Evolutionary conservation across 2,888 invertebrate genomes (phyloP), one percentile per base, ranked within the genome.

Genomic region (Drosophila aldrichi): DNA sequence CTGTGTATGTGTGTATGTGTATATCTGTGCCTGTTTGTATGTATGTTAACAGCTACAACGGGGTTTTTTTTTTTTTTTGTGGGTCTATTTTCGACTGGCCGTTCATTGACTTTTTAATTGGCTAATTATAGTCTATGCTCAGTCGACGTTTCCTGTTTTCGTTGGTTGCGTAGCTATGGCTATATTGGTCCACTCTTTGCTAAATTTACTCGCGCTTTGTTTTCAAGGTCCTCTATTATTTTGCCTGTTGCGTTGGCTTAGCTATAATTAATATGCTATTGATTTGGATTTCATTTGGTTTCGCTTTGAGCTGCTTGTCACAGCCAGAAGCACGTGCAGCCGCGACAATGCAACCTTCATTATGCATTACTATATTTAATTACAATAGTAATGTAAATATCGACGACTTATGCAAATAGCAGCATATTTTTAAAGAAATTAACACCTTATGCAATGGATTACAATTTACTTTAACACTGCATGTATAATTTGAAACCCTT

Each of bases 61-160:
- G 40, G 59, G 60, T 57, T 73, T 34, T 63, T 34, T 63, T 32
- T 16, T 6, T 57, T 69, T 54, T 72, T 32, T 59, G 25, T 14
- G 9, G 18, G 18, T 34, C 32, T 38, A n/a, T 51, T 25, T 70
- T 44, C 2, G 25, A 22, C 14, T 16, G 29, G 6, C 38, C 78
- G 74, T 80, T 63, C 69, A 64, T 83, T 81, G 84, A 71, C 88
- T 87, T 71, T 63, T 43, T 69, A 83, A 87, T 81, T 41, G 59
- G 52, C 48, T 48, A 51, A 57, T 68, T 51, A 55, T 54, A 66
- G 48, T 56, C 46, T 16, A 22, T 34, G 51, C 51, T 32, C 34
- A 32, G 18, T 44, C 4, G 25, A 3, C 40, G 20, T 32, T 9
- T n/a, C 34, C 22, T 16, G 10, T 25, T 22, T 9, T 20, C 5